Base-by-base conservation (phyloP, 2,888 invertebrate genomes). In the Amiota mariae region DNA sequence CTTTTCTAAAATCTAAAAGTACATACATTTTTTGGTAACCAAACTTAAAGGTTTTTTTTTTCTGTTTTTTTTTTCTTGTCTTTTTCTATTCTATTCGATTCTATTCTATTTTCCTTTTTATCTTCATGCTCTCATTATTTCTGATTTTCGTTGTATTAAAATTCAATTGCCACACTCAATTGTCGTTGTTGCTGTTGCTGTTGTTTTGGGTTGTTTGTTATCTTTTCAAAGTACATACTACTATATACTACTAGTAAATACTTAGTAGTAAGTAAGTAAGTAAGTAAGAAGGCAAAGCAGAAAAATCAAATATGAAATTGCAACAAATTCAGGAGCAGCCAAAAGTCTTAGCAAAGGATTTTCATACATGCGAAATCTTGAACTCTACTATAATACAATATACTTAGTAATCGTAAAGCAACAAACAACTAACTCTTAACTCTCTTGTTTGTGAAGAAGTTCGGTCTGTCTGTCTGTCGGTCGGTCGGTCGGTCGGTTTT, bases 1-100 rank as follows among this genome's bases (percentile, higher is more conserved):
- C n/a, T 20, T 59, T 59, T 59, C 24, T 15, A 36, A 36, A 36
- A 36, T 36, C 36, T 36, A 36, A 36, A 36, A 36, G 36, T 36
- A 36, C 24, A 20, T 59, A 11, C 24, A 61, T 73, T 73, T 71
- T 73, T 73, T 73, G 73, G 73, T 73, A 70, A 70, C 64, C 56
- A 66, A 73, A 71, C 71, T 73, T 51, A 71, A 71, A 73, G 59
- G 36, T 73, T 59, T 64, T 10, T n/a, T 59, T 20, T 36, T 54
- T 13, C 12, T 54, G n/a, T 54, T 54, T 54, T n/a, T 54, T 54
- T 6, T 11, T 54, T 54, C n/a, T 54, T 13, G 9, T 54, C 13
- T 54, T 54, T 54, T 54, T 54, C 15, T 54, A 24, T 13, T 11
- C n/a, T n/a, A n/a, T n/a, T n/a, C n/a, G n/a, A n/a, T 8, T 54